Conservation (phyloP, 2,888 invertebrate species). For the Blomia tropicalis region DNA sequence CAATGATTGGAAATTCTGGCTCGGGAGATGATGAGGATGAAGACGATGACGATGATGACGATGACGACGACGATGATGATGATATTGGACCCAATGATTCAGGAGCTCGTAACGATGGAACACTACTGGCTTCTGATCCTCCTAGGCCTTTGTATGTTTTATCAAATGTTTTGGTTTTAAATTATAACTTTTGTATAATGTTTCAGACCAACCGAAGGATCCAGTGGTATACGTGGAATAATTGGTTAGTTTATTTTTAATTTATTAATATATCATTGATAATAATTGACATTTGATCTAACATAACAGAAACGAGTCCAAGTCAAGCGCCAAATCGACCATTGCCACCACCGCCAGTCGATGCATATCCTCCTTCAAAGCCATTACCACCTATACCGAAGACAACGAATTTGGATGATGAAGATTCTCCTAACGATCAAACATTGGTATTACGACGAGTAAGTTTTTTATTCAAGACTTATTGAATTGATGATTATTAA, state of each 20-base stretch:
- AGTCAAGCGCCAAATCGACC: constrained; percentile 61
- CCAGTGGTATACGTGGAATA: constrained; percentile 25
- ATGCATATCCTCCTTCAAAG: constrained; percentile 36
- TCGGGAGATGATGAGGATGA: constrained; percentile 31
- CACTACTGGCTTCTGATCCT: constrained; percentile 84
- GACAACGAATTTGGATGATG: constrained; percentile 27
- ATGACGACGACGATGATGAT: constrained; percentile 52
- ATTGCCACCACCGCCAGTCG: constrained; percentile 83
- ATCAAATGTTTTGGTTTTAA: neutral
- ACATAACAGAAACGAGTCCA: constrained; percentile 12
- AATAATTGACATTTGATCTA: too few relatives aligned
- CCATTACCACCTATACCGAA: constrained; percentile 29
- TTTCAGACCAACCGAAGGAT: constrained; percentile 27
- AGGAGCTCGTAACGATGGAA: constrained; percentile 72
- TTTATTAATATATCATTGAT: neutral
- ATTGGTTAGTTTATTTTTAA: constrained; percentile 18
- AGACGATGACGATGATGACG: constrained; percentile 44
- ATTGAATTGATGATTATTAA: neutral
- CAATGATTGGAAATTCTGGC: constrained; percentile 31
- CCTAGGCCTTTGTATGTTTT: constrained; percentile 65
- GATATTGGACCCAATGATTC: constrained; percentile 36
- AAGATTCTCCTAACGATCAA: constrained; percentile 55
- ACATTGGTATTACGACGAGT: constrained; percentile 84
- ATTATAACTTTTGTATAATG: constrained; percentile 1
- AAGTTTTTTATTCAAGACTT: constrained; percentile 38